Percentiles rank a stretch among this genome's conserved stretches.
These are phyloP conservation scores for Probaryconus sp. DNA, from an alignment of 1,140 invertebrate species.

Conservation along the genomic window DNA sequence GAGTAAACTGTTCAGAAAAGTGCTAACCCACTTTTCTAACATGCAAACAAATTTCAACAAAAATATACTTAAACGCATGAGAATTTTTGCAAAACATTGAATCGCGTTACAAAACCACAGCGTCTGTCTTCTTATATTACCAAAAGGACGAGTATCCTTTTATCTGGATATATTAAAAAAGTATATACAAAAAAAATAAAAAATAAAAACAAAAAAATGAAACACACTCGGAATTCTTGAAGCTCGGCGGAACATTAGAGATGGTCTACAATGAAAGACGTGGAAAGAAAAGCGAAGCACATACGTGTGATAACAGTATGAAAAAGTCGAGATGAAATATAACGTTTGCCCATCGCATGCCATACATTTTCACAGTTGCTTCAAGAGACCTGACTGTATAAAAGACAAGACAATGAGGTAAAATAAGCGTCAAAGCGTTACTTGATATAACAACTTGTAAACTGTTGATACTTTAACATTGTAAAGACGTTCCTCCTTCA, in stretches of 20 bases:
- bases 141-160: conserved; percentile 26
- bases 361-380: conserved; percentile 51
- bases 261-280: conserved; percentile 31
- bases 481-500: neutral
- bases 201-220: conserved; percentile 11
- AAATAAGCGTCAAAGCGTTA: conserved; percentile 67
- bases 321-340: conserved; percentile 37
- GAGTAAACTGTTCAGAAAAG: too few species aligned
- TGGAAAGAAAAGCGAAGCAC: conserved; percentile 30
- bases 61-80: too few species aligned
- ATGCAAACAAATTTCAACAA: too few species aligned
- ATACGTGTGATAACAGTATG: conserved; percentile 9
- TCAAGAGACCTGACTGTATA: conserved; percentile 20
- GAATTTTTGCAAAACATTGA: conserved; percentile 20
- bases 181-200: too few species aligned
- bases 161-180: conserved; percentile 25
- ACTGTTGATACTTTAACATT: conserved; percentile 33
- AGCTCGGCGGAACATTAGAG: conserved; percentile 25
- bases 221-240: conserved; percentile 19
- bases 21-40: too few species aligned
- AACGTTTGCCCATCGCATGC: conserved; percentile 29
- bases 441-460: conserved; percentile 66
- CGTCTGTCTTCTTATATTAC: conserved; percentile 18
- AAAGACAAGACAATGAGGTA: conserved; percentile 16
- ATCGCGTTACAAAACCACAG: conserved; percentile 10